Percentiles rank a stretch among this genome's conserved stretches.
phyloP scores from a whole-genome alignment of 2,888 invertebrate species.

The Cryptophagus acutangulus region DNA sequence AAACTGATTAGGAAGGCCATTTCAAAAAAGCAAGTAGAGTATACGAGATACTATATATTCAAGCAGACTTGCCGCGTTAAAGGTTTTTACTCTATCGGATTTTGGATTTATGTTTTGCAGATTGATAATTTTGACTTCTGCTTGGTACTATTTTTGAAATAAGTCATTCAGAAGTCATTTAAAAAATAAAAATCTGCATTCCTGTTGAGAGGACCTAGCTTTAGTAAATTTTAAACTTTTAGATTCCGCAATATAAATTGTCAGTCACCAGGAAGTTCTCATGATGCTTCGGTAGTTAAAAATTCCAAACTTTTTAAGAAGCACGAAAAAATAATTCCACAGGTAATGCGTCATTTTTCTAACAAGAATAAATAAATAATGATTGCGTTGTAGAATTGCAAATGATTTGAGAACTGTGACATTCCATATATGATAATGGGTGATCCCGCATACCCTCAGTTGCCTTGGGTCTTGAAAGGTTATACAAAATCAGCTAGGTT shows the following conservation, averaged over 20 bases:
- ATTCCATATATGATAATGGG: neutral
- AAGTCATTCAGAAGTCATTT: too few species aligned
- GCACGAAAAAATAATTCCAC: neutral
- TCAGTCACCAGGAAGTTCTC: neutral
- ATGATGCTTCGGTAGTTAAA: neutral
- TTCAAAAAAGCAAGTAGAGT: too few species aligned
- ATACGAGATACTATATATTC: too few species aligned
- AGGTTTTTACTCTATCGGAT: too few species aligned
- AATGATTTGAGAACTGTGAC: neutral
- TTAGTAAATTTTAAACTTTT: neutral
- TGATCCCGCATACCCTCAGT: neutral
- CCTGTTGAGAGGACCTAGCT: too few species aligned
- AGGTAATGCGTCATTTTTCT: neutral
- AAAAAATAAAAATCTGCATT: too few species aligned
- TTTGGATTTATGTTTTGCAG: too few species aligned
- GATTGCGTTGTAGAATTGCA: neutral
- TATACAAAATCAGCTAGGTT: neutral
- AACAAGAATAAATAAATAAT: neutral
- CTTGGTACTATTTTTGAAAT: too few species aligned
- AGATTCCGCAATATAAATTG: neutral
- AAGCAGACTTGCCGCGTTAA: too few species aligned
- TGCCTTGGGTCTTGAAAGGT: neutral
- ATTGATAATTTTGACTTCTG: too few species aligned
- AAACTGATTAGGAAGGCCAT: too few species aligned
- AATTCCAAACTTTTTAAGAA: neutral